These are phyloP conservation scores for Psittacula echo DNA, from an alignment of 2,797 vertebrate species.

Conservation along the genomic window DNA sequence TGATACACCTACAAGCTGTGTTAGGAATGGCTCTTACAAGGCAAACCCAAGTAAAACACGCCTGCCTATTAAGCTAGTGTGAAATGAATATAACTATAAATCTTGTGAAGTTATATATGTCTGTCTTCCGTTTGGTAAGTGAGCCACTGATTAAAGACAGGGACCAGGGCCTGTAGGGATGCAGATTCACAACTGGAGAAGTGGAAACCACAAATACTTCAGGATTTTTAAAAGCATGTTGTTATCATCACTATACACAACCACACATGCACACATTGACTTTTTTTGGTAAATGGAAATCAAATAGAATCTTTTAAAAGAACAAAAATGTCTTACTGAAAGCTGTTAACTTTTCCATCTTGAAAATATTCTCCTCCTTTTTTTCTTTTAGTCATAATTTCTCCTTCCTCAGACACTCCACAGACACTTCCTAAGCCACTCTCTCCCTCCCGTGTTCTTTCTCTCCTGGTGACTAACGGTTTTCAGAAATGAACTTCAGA, in stretches of 20 bases:
- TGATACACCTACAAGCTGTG: neutral
- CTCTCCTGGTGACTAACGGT: neutral
- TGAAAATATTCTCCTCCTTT: slow-evolving; percentile 21
- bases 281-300: neutral
- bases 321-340: neutral
- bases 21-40: neutral
- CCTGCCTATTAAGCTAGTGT: neutral
- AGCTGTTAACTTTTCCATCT: neutral
- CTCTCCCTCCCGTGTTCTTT: neutral
- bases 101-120: neutral
- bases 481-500: slow-evolving; percentile 45
- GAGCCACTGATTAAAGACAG: neutral
- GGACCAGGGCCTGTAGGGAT: neutral
- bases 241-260: neutral
- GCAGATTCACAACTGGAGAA: neutral
- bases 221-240: neutral
- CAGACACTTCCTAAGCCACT: neutral
- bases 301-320: neutral
- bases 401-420: neutral
- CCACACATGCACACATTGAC: neutral
- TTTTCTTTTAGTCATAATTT: neutral
- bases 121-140: neutral
- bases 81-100: neutral
- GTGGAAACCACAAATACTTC: neutral
- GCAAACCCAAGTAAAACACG: neutral